Conservation (phyloP, 2,888 invertebrate genomes). For the Philaethria dido region DNA sequence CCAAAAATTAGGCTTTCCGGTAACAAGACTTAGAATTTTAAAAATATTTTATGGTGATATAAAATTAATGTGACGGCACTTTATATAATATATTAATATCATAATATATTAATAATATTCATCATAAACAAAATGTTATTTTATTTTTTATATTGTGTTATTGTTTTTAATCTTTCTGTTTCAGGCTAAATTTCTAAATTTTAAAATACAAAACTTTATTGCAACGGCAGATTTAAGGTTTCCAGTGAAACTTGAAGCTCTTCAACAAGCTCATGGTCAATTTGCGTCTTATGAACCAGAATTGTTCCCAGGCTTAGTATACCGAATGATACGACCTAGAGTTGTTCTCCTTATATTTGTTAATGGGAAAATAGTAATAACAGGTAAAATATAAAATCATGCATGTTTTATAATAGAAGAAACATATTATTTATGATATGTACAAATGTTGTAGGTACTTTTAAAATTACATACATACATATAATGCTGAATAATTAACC, state of each 20-base stretch:
- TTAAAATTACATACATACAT: too few species aligned
- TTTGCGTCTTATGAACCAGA: constrained; percentile 98
- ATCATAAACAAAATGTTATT: too few species aligned
- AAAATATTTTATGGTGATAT: too few species aligned
- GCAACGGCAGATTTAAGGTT: constrained; percentile 90
- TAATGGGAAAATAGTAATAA: constrained; percentile 99
- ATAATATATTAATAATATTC: too few species aligned
- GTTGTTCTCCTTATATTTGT: constrained; percentile 99
- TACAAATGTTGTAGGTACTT: too few species aligned
- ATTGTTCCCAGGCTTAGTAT: constrained; percentile 98
- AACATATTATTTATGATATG: too few species aligned
- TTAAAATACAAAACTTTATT: constrained; percentile 91
- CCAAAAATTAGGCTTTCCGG: constrained; percentile 91
- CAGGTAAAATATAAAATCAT: constrained; percentile 85
- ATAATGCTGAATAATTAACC: too few species aligned
- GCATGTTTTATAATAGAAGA: too few species aligned
- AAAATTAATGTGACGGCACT: too few species aligned
- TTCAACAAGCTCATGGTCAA: constrained; percentile 89
- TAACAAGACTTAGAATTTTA: constrained; percentile 68
- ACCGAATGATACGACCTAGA: constrained; percentile 97
- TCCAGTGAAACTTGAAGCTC: constrained; percentile 89
- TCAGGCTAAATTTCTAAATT: constrained; percentile 89
- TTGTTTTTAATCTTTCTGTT: background rate
- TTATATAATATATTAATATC: too few species aligned
- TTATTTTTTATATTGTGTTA: too few species aligned